phyloP scores from a whole-genome alignment of 2,888 invertebrate species.

The Amphimallon solstitiale region DNA sequence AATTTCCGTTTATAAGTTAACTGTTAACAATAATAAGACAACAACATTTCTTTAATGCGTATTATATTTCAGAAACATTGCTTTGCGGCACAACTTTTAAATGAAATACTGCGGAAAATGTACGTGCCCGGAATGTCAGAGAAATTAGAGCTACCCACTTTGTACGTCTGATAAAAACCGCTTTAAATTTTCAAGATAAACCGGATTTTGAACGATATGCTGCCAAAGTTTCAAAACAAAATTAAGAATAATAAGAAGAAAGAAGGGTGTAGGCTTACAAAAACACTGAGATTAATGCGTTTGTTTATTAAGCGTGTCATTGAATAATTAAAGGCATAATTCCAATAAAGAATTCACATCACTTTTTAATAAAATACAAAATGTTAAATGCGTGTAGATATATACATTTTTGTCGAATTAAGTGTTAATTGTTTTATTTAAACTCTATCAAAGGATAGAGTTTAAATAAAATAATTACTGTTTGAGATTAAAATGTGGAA shows the following conservation, averaged over 20 bases:
- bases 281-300: neutral
- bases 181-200: constrained; percentile 11
- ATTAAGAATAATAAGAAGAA: constrained; percentile 7
- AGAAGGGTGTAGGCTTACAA: neutral
- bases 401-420: too few species aligned
- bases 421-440: too few species aligned
- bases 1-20: too few species aligned
- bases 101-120: constrained; percentile 15
- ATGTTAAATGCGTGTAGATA: too few species aligned
- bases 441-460: too few species aligned
- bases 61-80: constrained; percentile 8
- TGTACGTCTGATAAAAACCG: constrained; percentile 10
- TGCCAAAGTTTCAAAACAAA: neutral
- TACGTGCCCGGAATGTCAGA: constrained; percentile 11
- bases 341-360: neutral
- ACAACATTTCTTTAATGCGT: neutral
- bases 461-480: too few species aligned
- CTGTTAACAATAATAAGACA: too few species aligned
- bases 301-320: constrained; percentile 6
- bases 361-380: too few species aligned
- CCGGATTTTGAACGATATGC: neutral
- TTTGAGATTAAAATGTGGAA: too few species aligned
- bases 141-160: neutral
- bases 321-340: neutral
- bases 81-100: constrained; percentile 4